Percentiles rank a stretch among this genome's conserved stretches.
Evolutionary conservation across 2,797 vertebrate genomes (phyloP).

Genomic region (Muscicapa comitata): DNA sequence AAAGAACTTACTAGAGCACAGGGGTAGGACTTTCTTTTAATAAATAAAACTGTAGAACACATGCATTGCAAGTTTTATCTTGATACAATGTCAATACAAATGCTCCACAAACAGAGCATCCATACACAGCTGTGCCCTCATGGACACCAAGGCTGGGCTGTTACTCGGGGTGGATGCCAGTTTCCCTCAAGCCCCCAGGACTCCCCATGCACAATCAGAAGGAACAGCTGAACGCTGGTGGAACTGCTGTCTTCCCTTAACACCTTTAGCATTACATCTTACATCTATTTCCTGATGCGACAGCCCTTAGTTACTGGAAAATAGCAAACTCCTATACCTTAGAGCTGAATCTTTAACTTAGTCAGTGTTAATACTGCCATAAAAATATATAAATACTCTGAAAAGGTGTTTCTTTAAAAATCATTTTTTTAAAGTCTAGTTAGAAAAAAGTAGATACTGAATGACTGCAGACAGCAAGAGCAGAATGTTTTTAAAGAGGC

Average conservation of each 20-base stretch:
- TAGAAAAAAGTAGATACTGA: constrained; percentile 28
- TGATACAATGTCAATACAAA: not conserved
- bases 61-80: not conserved
- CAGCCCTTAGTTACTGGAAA: not conserved
- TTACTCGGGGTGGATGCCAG: not conserved
- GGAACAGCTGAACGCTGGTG: not conserved
- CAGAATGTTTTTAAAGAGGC: not conserved
- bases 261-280: not conserved
- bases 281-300: not conserved
- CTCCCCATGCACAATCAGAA: not conserved
- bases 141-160: fast-evolving
- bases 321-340: not conserved
- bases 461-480: not conserved
- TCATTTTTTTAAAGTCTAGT: constrained; percentile 25
- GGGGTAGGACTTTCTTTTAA: not conserved
- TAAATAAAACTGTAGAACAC: constrained; percentile 4
- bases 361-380: not conserved
- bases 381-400: constrained; percentile 59
- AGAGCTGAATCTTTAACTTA: constrained; percentile 19
- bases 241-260: not conserved
- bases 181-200: not conserved
- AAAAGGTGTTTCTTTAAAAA: constrained; percentile 43
- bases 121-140: not conserved
- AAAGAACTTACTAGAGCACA: not conserved
- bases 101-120: not conserved